A percentile compares a stretch with the other conserved stretches of the same genome.
Conservation (phyloP, 2,797 vertebrate genomes). For the Anniella stebbinsi region DNA sequence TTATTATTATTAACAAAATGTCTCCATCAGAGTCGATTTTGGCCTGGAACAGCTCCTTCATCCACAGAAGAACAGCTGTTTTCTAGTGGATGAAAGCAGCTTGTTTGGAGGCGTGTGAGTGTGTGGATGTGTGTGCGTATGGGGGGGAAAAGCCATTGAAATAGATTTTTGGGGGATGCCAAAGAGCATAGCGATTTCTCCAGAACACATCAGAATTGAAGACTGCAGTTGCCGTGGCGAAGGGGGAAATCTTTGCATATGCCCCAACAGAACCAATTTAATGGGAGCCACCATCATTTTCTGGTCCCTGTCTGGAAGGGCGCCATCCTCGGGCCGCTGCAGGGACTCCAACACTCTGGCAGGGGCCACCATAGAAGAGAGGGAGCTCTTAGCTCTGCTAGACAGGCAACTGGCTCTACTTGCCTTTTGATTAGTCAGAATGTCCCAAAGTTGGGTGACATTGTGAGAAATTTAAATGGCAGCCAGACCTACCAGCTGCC, state of each 20-base stretch:
- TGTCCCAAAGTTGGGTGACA: too few relatives aligned
- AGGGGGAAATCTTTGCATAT: background rate
- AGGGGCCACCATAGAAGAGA: too few relatives aligned
- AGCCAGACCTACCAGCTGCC: too few relatives aligned
- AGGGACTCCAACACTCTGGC: too few relatives aligned
- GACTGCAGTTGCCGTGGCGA: background rate
- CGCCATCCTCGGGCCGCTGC: too few relatives aligned
- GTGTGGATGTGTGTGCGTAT: background rate
- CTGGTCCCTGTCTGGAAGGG: background rate
- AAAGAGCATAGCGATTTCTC: background rate
- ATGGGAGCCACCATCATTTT: background rate
- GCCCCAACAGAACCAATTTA: background rate
- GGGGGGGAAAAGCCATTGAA: conserved; percentile 52
- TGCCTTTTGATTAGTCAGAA: background rate
- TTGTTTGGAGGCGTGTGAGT: conserved; percentile 54
- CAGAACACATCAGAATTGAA: background rate
- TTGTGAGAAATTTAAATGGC: too few relatives aligned
- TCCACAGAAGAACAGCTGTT: conserved; percentile 58
- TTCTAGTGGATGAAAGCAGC: conserved; percentile 65
- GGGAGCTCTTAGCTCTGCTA: too few relatives aligned
- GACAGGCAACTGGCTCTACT: too few relatives aligned
- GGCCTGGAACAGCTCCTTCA: conserved; percentile 25
- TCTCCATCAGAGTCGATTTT: conserved; percentile 47
- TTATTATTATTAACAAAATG: too few relatives aligned
- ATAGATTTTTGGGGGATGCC: conserved; percentile 15